Evolutionary conservation across 2,113 vertebrate species (phyloP), one percentile per base, ranked within the genome.

Genomic region (Sterna hirundo): DNA sequence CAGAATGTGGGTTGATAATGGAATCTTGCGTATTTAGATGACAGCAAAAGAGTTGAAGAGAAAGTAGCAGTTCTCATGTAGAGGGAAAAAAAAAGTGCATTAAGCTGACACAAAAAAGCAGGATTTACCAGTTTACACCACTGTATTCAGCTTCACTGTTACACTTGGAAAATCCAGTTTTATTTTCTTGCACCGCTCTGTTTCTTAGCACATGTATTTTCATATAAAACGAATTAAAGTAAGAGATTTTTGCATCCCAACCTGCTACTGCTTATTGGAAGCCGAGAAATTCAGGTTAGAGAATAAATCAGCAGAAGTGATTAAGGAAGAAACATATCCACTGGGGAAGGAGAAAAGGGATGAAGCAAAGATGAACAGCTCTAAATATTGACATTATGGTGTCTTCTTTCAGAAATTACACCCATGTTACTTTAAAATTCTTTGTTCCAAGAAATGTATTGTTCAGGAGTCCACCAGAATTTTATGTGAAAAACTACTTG

Each of bases 371-470:
- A 76, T 40, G 11, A 94, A 74, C 25, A 88, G 22, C 17, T 81
- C 40, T 91, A 72, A 92, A 85, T 34, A 79, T 0, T 44, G 40
- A 61, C 16, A 54, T 52, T 79, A 40, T 62, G 76, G 7, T 26
- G 2, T 54, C 58, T 52, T 51, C 29, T 74, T 81, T 69, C 61
- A 91, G 62, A 77, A 88, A 58, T 26, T 51, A 47, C 32, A 69
- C 25, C 11, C 30, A 20, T 34, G 18, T 32, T n/a, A 76, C 60
- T 80, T 58, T 7, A 32, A 70, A 34, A n/a, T 38, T 32, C 29
- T 36, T 65, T 32, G 11, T 81, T 40, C 52, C 0, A 0, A 80
- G 44, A 30, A 68, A 62, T 13, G 5, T 34, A 57, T 15, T 44
- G 29, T 60, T 49, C 40, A 52, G 47, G 16, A 83, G 16, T 58